These are phyloP conservation scores for Eristalis tenax DNA, from an alignment of 2,888 invertebrate genomes.

Conservation along the genomic window DNA sequence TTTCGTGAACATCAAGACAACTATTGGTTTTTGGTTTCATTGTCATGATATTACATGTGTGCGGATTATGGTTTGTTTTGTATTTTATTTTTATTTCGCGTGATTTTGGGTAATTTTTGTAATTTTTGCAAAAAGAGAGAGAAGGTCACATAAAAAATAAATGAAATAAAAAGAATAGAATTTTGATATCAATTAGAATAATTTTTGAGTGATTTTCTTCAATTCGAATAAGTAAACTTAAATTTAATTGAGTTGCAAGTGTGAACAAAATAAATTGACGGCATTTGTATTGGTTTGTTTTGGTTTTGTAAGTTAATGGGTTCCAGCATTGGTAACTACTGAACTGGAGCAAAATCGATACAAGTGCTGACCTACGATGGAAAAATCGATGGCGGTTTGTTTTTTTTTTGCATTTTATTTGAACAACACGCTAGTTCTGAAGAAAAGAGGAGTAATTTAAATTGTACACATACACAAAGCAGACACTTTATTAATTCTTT, in stretches of 20 bases:
- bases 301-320: slow-evolving; percentile 19
- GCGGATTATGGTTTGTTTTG: slow-evolving; percentile 21
- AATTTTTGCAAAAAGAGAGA: slow-evolving; percentile 35
- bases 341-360: neutral
- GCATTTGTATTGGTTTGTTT: neutral
- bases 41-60: neutral
- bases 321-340: too few species aligned
- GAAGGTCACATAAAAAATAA: slow-evolving; percentile 58
- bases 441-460: too few species aligned
- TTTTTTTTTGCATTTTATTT: neutral
- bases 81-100: slow-evolving; percentile 41
- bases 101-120: slow-evolving; percentile 34
- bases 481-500: too few species aligned
- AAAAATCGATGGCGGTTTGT: neutral
- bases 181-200: slow-evolving; percentile 64
- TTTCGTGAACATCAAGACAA: slow-evolving; percentile 80
- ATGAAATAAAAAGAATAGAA: slow-evolving; percentile 49
- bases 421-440: neutral
- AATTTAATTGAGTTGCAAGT: slow-evolving; percentile 7
- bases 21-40: slow-evolving; percentile 71
- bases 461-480: too few species aligned
- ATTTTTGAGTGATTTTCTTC: slow-evolving; percentile 15
- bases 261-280: neutral
- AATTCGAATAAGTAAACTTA: slow-evolving; percentile 34
- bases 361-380: neutral